Evolutionary conservation across 1,140 invertebrate genomes (phyloP).

Genomic region (Helicoverpa zea): DNA sequence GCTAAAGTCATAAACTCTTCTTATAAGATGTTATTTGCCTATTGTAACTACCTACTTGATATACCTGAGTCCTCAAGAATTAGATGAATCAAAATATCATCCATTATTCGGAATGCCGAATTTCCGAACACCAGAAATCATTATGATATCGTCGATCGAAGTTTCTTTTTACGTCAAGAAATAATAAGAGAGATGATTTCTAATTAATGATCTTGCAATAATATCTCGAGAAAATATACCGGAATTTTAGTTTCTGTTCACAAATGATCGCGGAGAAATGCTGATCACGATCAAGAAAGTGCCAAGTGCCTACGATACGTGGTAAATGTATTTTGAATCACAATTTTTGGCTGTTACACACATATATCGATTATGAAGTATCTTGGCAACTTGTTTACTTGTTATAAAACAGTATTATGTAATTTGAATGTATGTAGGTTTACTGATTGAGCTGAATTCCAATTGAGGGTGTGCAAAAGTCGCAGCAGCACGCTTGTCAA

Average conservation of each 20-base stretch:
- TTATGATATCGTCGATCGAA: too few species aligned
- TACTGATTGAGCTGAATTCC: not conserved
- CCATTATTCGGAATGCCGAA: too few species aligned
- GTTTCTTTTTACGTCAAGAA: too few species aligned
- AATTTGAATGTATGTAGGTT: not conserved
- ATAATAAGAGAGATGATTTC: too few species aligned
- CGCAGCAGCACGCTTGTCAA: not conserved
- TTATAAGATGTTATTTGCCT: too few species aligned
- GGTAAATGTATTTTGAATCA: slow-evolving; percentile 8
- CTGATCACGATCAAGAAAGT: slow-evolving; percentile 45
- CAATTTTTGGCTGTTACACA: slow-evolving; percentile 16
- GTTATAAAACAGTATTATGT: slow-evolving; percentile 30
- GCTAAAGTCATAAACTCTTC: too few species aligned
- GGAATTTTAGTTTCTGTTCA: not conserved
- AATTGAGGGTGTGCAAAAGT: slow-evolving; percentile 1
- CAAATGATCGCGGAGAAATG: slow-evolving; percentile 11
- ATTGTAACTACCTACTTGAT: too few species aligned
- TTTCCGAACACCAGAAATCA: too few species aligned
- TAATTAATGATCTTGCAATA: too few species aligned
- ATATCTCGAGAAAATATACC: not conserved
- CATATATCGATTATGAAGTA: slow-evolving; percentile 10
- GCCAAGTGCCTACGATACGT: not conserved
- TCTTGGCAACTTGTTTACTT: slow-evolving; percentile 16
- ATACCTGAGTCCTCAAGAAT: too few species aligned
- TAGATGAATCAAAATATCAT: too few species aligned